phyloP scores from a whole-genome alignment of 2,113 vertebrate genomes.

The Pelecanoides urinatrix region DNA sequence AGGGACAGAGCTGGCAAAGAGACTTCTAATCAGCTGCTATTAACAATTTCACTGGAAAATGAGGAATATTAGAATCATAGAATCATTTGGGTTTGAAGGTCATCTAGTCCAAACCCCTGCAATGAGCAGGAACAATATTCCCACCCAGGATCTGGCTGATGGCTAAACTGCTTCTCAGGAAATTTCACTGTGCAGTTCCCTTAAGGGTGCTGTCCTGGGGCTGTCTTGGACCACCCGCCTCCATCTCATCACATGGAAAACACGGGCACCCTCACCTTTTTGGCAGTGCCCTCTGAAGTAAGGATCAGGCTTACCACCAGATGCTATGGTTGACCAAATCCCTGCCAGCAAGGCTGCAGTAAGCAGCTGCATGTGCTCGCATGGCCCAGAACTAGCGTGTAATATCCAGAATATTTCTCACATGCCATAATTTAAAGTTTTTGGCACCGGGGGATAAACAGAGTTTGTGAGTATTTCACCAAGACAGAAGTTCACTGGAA shows the following conservation, averaged over 20 bases:
- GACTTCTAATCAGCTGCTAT: neutral
- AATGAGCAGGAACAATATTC: neutral
- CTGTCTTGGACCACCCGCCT: neutral
- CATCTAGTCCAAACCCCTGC: neutral
- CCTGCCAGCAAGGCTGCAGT: neutral
- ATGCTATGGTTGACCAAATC: neutral
- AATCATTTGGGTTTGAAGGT: neutral
- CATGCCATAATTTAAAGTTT: neutral
- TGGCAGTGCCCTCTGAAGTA: neutral
- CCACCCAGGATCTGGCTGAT: neutral
- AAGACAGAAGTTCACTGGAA: neutral
- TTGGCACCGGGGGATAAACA: neutral
- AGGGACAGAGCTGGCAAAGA: neutral
- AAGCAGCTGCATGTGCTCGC: neutral
- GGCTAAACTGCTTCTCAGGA: neutral
- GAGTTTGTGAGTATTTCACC: neutral
- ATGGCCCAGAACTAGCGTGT: neutral
- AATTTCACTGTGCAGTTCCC: neutral
- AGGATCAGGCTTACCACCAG: neutral
- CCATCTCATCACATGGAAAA: neutral
- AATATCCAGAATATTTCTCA: neutral
- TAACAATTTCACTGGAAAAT: neutral
- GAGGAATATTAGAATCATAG: neutral
- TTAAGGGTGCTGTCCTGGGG: neutral
- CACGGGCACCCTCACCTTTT: accelerated